Evolutionary conservation across 2,797 vertebrate species (phyloP).

Genomic region (Octomys mimax): DNA sequence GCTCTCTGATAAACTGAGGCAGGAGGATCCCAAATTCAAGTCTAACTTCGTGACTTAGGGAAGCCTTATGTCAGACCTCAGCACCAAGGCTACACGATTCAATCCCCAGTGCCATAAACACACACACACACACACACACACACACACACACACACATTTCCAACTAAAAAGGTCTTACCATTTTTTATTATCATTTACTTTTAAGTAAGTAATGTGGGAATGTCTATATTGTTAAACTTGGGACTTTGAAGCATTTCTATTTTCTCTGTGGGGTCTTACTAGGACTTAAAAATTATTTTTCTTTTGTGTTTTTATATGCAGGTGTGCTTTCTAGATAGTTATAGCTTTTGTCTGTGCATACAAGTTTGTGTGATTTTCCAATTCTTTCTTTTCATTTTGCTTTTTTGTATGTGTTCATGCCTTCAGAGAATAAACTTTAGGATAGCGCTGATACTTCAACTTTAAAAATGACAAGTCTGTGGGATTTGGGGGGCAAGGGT

Average conservation of each 20-base stretch:
- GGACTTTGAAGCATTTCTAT: background rate
- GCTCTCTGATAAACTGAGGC: background rate
- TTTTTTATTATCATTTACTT: background rate
- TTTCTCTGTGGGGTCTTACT: background rate
- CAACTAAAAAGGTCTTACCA: background rate
- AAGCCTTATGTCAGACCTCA: background rate
- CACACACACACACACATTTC: background rate
- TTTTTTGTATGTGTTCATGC: constrained; percentile 36
- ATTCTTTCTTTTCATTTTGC: constrained; percentile 48
- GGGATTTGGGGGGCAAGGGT: background rate
- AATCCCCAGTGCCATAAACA: background rate
- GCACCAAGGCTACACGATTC: background rate
- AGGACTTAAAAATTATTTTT: background rate
- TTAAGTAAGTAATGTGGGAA: background rate
- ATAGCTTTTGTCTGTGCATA: background rate
- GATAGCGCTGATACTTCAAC: constrained; percentile 68
- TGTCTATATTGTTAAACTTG: constrained; percentile 4
- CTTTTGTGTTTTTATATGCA: constrained; percentile 19
- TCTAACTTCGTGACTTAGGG: background rate
- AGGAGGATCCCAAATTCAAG: background rate
- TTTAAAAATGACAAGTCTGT: constrained; percentile 70
- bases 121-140: background rate
- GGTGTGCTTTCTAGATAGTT: constrained; percentile 15
- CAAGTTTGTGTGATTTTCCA: background rate
- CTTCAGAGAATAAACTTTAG: constrained; percentile 68